Evolutionary conservation across 2,888 invertebrate species (phyloP).

Genomic region (Erannis defoliaria): DNA sequence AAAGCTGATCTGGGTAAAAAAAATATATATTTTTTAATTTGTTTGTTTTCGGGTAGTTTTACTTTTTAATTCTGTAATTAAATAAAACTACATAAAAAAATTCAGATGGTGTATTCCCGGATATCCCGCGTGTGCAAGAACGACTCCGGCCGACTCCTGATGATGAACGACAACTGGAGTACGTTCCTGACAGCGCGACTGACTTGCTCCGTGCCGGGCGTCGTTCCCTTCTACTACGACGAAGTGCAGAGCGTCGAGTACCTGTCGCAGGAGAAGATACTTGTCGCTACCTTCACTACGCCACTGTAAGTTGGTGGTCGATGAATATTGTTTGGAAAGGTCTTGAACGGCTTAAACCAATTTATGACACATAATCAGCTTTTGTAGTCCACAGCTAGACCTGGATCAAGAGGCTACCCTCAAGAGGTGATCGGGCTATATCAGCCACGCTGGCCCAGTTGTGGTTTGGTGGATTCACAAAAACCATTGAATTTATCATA

Average conservation of each 20-base stretch:
- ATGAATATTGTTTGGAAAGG: no score
- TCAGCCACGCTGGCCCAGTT: no score
- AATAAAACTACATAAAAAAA: slow-evolving; percentile 13
- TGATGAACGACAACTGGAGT: slow-evolving; percentile 95
- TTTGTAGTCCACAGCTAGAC: no score
- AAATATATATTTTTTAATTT: no score
- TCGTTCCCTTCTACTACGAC: slow-evolving; percentile 95
- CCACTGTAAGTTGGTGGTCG: slow-evolving; percentile 86
- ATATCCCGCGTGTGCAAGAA: slow-evolving; percentile 97
- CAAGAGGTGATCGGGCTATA: no score
- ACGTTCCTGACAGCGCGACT: slow-evolving; percentile 95
- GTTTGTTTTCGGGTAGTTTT: no score
- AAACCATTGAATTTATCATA: no score
- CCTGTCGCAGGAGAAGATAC: slow-evolving; percentile 90
- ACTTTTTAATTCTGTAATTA: neutral
- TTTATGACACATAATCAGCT: no score
- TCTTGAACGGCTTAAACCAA: neutral
- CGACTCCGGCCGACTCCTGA: slow-evolving; percentile 92
- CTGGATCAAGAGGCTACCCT: no score
- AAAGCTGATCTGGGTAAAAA: no score
- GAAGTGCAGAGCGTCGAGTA: slow-evolving; percentile 95
- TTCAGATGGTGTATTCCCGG: slow-evolving; percentile 94
- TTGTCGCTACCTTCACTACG: slow-evolving; percentile 95
- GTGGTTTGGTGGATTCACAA: no score
- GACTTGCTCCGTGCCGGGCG: slow-evolving; percentile 94